Conservation (phyloP, 2,113 vertebrate genomes). For the Origma solitaria region DNA sequence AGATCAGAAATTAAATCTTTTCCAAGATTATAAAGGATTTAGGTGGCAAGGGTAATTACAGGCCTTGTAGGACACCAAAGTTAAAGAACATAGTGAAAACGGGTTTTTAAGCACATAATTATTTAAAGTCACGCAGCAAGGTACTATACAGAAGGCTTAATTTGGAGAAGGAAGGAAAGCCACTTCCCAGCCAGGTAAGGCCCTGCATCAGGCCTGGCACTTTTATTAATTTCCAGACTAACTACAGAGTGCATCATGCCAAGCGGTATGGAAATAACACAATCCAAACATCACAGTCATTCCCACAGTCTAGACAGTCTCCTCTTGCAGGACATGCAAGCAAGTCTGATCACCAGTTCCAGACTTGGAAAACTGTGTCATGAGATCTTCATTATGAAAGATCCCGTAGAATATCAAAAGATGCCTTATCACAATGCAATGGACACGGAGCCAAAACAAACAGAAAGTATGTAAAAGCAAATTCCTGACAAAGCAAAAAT, state of each 20-base stretch:
- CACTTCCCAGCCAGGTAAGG: not conserved
- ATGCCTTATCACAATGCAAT: conserved; percentile 35
- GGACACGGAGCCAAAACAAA: conserved; percentile 5
- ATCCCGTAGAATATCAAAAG: not conserved
- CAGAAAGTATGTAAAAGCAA: conserved; percentile 16
- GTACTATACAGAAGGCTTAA: not conserved
- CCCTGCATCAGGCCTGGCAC: not conserved
- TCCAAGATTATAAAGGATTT: not conserved
- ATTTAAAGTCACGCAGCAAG: not conserved
- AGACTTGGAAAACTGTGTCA: conserved; percentile 46
- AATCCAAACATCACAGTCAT: conserved; percentile 56
- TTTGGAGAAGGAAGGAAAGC: not conserved
- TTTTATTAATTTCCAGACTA: not conserved
- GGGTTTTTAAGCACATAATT: not conserved
- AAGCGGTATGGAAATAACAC: conserved; percentile 36
- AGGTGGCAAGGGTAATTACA: not conserved
- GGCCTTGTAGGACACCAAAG: not conserved
- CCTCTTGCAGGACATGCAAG: conserved; percentile 28
- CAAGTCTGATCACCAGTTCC: conserved; percentile 13
- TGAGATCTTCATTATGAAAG: conserved; percentile 47
- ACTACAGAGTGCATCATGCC: not conserved
- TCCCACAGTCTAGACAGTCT: conserved; percentile 62
- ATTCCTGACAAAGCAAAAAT: conserved; percentile 40
- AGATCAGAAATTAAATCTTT: not conserved
- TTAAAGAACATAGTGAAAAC: not conserved